These are phyloP conservation scores for Leptogaster cylindrica DNA, from an alignment of 2,888 invertebrate species.

Conservation along the genomic window DNA sequence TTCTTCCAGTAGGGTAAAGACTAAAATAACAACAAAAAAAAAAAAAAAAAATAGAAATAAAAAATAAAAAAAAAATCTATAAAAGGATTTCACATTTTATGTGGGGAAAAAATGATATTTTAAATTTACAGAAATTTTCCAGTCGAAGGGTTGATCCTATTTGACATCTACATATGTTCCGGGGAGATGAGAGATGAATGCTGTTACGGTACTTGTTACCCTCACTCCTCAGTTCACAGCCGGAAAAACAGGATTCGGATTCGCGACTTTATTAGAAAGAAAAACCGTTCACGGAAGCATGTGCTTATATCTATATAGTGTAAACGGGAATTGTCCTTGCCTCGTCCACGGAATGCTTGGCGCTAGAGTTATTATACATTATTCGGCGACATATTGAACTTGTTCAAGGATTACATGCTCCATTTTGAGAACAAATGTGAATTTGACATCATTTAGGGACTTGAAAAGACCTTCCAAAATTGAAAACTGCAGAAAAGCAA, in stretches of 20 bases:
- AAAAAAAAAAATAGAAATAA: too few species aligned
- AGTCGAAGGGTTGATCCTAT: conserved; percentile 29
- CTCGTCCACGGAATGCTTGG: neutral
- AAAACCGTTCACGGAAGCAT: neutral
- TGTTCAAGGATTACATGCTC: conserved; percentile 12
- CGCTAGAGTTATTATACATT: conserved; percentile 13
- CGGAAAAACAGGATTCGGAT: conserved; percentile 45
- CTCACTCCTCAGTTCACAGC: conserved; percentile 24
- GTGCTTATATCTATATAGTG: neutral
- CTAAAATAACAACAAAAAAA: too few species aligned
- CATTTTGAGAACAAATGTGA: neutral
- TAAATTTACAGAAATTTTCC: conserved; percentile 29
- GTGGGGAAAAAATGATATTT: conserved; percentile 17
- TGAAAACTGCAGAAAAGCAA: neutral
- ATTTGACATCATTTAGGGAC: neutral
- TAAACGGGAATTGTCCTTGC: neutral
- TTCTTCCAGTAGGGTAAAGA: too few species aligned
- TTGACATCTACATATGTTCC: conserved; percentile 32
- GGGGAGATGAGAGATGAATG: conserved; percentile 15
- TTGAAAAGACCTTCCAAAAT: neutral
- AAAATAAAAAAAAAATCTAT: neutral
- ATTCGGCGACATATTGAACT: conserved; percentile 23
- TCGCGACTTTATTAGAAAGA: conserved; percentile 43
- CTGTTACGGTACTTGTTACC: conserved; percentile 23
- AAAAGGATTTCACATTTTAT: neutral